A percentile compares a stretch with the other conserved stretches of the same genome.
These are phyloP conservation scores for Sebastes matsubarae DNA, from an alignment of 2,797 vertebrate genomes.

Conservation along the genomic window DNA sequence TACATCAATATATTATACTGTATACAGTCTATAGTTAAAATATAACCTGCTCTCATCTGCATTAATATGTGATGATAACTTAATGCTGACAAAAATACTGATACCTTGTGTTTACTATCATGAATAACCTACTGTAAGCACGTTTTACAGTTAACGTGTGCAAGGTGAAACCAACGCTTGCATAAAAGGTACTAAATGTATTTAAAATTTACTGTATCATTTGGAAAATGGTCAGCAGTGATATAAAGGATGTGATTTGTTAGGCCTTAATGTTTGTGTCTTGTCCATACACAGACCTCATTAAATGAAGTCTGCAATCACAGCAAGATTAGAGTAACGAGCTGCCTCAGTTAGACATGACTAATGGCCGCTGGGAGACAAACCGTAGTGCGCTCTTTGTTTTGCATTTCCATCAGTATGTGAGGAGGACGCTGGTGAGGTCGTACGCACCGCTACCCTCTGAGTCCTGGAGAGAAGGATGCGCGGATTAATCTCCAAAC, in stretches of 20 bases:
- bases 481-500: conserved; percentile 43
- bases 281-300: conserved; percentile 21
- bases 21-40: background rate
- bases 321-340: conserved; percentile 30
- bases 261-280: background rate
- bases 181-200: background rate
- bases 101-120: background rate
- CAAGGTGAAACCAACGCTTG: background rate
- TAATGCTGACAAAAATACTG: too few relatives aligned
- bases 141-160: background rate
- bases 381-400: conserved; percentile 58
- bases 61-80: background rate
- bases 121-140: background rate
- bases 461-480: conserved; percentile 40
- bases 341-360: conserved; percentile 52
- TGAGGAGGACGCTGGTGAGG: conserved; percentile 27
- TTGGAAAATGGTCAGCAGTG: background rate
- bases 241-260: background rate
- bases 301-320: conserved; percentile 35
- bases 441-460: conserved; percentile 19
- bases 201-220: background rate
- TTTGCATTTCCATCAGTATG: conserved; percentile 56
- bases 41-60: background rate
- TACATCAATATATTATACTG: too few relatives aligned
- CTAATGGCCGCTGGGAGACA: conserved; percentile 52